phyloP scores from a whole-genome alignment of 2,113 vertebrate genomes.

The Romanogobio albipinnatus region DNA sequence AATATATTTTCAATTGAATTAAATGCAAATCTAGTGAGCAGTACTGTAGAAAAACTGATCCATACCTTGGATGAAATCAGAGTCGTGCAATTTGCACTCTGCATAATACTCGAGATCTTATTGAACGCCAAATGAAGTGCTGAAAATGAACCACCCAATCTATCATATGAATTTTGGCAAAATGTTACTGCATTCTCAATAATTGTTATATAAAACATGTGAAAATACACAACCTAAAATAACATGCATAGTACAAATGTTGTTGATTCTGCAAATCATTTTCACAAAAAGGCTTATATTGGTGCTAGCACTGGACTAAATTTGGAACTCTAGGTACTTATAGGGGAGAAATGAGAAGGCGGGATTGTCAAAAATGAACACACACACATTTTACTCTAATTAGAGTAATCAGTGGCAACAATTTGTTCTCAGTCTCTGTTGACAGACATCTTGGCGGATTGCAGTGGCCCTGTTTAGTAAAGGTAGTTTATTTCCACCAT shows the following conservation, averaged over 20 bases:
- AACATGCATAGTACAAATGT: background rate
- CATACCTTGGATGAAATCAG: background rate
- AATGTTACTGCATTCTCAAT: too few species aligned
- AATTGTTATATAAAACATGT: background rate
- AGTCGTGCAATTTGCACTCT: background rate
- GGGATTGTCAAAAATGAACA: constrained; percentile 51
- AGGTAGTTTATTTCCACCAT: constrained; percentile 72
- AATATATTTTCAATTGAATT: background rate
- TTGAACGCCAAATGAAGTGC: background rate
- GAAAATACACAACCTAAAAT: background rate
- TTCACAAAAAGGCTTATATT: background rate
- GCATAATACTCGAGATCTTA: background rate
- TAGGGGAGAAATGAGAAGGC: constrained; percentile 67
- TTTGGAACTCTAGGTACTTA: constrained; percentile 73
- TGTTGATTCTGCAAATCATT: background rate
- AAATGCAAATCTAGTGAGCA: background rate
- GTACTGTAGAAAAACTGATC: background rate
- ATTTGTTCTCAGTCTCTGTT: constrained; percentile 71
- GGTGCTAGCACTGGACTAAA: constrained; percentile 55
- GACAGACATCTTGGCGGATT: constrained; percentile 64
- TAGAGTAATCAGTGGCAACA: constrained; percentile 71
- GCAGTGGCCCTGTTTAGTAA: constrained; percentile 47
- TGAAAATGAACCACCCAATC: background rate
- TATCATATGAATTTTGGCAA: background rate
- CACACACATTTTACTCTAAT: constrained; percentile 63